Conservation (phyloP, 1,140 invertebrate species). For the Microvelia longipes region DNA sequence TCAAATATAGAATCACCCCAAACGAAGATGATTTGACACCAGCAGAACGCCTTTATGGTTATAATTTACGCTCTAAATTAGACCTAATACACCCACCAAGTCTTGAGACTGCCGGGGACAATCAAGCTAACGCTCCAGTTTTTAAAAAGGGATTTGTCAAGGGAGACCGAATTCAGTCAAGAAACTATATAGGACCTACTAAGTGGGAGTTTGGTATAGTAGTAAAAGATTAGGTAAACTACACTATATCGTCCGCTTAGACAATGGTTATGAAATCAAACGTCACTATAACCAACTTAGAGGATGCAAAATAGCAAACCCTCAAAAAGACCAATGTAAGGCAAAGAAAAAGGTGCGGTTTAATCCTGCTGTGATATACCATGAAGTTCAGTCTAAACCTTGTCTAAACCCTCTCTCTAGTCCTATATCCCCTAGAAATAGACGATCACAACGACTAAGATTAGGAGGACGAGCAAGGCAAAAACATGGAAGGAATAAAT, state of each 20-base stretch:
- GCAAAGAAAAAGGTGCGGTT: not conserved
- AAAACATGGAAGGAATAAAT: too few species aligned
- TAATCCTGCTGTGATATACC: not conserved
- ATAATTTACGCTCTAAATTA: not conserved
- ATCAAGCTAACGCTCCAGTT: not conserved
- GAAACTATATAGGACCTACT: not conserved
- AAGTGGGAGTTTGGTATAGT: not conserved
- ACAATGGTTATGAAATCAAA: not conserved
- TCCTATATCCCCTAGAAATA: too few species aligned
- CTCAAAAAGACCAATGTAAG: not conserved
- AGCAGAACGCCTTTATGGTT: not conserved
- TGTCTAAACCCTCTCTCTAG: too few species aligned
- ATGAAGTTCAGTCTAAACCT: not conserved
- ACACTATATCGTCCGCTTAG: not conserved
- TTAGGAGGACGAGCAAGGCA: too few species aligned
- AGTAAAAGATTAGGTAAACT: not conserved
- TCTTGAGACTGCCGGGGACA: not conserved
- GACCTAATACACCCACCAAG: not conserved
- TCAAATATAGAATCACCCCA: not conserved
- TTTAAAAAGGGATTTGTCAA: not conserved
- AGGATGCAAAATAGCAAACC: not conserved
- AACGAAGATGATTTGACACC: not conserved
- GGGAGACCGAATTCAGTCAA: not conserved
- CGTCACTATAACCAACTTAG: not conserved
- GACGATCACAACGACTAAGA: too few species aligned